These are phyloP conservation scores for Micromesistius poutassou DNA, from an alignment of 2,797 vertebrate species.

Conservation along the genomic window DNA sequence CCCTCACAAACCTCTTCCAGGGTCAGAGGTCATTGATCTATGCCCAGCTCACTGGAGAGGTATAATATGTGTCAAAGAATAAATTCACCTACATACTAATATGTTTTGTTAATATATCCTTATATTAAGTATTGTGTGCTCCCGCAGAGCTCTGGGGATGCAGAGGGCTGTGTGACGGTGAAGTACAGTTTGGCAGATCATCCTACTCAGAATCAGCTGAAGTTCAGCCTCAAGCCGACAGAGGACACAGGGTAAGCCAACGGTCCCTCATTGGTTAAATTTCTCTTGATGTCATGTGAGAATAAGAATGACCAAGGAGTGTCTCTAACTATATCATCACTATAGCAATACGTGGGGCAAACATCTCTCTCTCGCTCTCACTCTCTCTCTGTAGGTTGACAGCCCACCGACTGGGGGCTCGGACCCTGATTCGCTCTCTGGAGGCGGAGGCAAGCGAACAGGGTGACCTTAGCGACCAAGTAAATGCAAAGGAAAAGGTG, in stretches of 20 bases:
- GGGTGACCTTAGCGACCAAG: neutral
- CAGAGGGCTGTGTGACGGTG: constrained; percentile 62
- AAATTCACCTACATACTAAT: neutral
- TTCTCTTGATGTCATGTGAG: neutral
- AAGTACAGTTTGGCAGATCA: constrained; percentile 71
- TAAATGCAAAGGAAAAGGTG: constrained; percentile 56
- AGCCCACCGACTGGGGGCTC: constrained; percentile 74
- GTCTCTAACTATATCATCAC: neutral
- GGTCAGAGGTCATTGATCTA: constrained; percentile 78
- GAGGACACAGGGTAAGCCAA: constrained; percentile 57
- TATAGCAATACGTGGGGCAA: neutral
- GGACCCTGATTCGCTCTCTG: constrained; percentile 66
- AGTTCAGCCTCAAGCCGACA: constrained; percentile 66
- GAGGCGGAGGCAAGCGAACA: constrained; percentile 45
- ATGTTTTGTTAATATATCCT: too few species aligned
- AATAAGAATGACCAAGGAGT: neutral
- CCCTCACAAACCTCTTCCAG: constrained; percentile 72
- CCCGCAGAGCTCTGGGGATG: constrained; percentile 54
- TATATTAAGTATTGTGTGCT: neutral
- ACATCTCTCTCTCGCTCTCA: neutral
- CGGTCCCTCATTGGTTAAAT: neutral
- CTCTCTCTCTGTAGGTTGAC: constrained; percentile 57
- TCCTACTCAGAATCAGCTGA: constrained; percentile 58
- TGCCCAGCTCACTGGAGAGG: constrained; percentile 65
- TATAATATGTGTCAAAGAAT: constrained; percentile 26